These are phyloP conservation scores for Lagopus leucura DNA, from an alignment of 2,113 vertebrate species.

Conservation along the genomic window DNA sequence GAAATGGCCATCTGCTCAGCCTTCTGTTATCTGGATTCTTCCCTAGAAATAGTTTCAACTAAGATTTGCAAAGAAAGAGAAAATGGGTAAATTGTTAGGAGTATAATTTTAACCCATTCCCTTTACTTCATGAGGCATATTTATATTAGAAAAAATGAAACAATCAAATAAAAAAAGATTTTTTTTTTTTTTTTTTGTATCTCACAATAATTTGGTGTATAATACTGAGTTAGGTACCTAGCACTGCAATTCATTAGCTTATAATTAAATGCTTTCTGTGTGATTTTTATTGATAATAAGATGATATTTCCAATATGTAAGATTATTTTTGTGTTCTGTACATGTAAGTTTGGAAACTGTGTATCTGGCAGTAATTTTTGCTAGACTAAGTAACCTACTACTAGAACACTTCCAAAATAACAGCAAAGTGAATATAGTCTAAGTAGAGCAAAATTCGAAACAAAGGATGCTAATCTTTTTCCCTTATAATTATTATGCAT, in stretches of 20 bases:
- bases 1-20: slow-evolving; percentile 69
- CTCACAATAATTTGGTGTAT: background rate
- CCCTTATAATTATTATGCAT: background rate
- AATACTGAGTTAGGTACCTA: background rate
- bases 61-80: slow-evolving; percentile 19
- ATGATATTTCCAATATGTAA: background rate
- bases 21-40: slow-evolving; percentile 57
- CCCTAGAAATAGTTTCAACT: slow-evolving; percentile 43
- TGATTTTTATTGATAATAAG: background rate
- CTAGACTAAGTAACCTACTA: background rate
- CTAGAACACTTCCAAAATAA: background rate
- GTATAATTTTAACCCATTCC: background rate
- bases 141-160: background rate
- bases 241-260: background rate
- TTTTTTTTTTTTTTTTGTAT: too few relatives aligned
- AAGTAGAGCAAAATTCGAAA: background rate
- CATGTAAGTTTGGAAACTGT: background rate
- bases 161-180: background rate
- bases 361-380: background rate
- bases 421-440: background rate
- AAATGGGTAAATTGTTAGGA: background rate
- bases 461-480: background rate
- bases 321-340: background rate
- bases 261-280: background rate
- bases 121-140: background rate